phyloP scores from a whole-genome alignment of 2,113 vertebrate genomes.

The Cynoglossus semilaevis region DNA sequence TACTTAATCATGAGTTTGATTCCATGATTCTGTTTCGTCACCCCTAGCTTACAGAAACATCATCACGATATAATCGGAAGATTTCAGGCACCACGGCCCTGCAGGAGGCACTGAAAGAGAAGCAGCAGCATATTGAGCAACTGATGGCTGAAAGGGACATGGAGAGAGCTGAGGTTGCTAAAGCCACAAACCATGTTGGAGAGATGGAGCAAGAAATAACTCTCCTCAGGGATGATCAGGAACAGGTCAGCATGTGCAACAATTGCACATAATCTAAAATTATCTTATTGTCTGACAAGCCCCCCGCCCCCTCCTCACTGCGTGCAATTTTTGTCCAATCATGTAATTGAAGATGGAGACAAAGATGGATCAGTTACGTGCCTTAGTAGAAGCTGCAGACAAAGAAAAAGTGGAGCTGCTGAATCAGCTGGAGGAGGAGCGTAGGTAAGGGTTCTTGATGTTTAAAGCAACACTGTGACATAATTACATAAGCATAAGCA shows the following conservation, averaged over 20 bases:
- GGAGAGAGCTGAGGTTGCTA: slow-evolving; percentile 95
- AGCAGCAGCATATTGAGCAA: slow-evolving; percentile 98
- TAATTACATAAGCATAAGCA: not conserved
- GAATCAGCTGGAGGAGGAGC: slow-evolving; percentile 96
- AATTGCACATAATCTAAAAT: too few relatives aligned
- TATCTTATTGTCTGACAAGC: too few relatives aligned
- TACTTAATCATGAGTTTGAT: not conserved
- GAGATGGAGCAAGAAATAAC: slow-evolving; percentile 91
- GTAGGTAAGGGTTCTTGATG: slow-evolving; percentile 76
- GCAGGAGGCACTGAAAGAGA: slow-evolving; percentile 97
- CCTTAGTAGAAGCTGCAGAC: slow-evolving; percentile 93
- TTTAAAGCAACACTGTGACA: not conserved
- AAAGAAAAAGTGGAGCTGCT: slow-evolving; percentile 95
- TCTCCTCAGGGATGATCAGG: slow-evolving; percentile 88
- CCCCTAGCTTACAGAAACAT: slow-evolving; percentile 93
- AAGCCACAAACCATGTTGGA: slow-evolving; percentile 92
- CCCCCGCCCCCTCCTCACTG: too few relatives aligned
- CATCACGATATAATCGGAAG: slow-evolving; percentile 92
- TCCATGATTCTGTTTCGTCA: not conserved
- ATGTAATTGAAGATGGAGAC: slow-evolving; percentile 87
- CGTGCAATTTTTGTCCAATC: not conserved
- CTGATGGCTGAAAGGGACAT: slow-evolving; percentile 94
- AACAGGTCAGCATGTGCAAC: slow-evolving; percentile 80
- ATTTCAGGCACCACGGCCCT: slow-evolving; percentile 97
- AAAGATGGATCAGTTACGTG: slow-evolving; percentile 95